A percentile compares a stretch with the other conserved stretches of the same genome.
These are phyloP conservation scores for Discoglossus pictus DNA, from an alignment of 2,797 vertebrate genomes.

Conservation along the genomic window DNA sequence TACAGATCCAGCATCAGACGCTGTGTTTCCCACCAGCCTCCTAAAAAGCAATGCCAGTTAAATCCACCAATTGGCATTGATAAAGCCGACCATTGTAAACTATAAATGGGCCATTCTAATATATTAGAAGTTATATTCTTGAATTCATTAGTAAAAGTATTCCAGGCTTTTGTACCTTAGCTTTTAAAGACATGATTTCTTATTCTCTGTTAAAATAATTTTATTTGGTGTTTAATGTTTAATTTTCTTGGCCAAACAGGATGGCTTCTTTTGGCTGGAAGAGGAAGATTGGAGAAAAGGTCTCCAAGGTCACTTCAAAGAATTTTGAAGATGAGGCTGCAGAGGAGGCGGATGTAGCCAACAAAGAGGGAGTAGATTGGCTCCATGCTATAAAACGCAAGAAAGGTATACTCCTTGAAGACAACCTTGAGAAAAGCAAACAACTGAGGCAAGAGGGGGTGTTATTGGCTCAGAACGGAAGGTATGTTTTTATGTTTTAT, in stretches of 20 bases:
- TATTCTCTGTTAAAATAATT: too few species aligned
- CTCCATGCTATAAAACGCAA: constrained; percentile 78
- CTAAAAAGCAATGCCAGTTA: too few species aligned
- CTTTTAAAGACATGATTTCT: background rate
- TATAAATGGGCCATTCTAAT: too few species aligned
- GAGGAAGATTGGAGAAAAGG: constrained; percentile 89
- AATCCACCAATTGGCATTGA: too few species aligned
- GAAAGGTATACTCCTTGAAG: constrained; percentile 77
- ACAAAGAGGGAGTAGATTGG: constrained; percentile 74
- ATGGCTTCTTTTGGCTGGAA: constrained; percentile 98
- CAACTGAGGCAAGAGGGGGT: constrained; percentile 86
- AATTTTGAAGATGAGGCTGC: constrained; percentile 86
- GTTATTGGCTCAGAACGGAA: constrained; percentile 80
- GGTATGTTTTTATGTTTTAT: constrained; percentile 77
- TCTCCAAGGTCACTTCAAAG: constrained; percentile 82
- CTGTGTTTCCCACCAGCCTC: too few species aligned
- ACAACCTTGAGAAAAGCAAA: constrained; percentile 77
- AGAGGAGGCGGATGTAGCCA: constrained; percentile 59
- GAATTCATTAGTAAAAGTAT: background rate
- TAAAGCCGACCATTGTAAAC: too few species aligned
- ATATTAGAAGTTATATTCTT: too few species aligned
- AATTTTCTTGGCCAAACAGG: constrained; percentile 37
- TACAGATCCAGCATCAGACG: too few species aligned
- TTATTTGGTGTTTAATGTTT: too few species aligned
- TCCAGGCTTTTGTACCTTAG: background rate